A percentile compares a stretch with the other conserved stretches of the same genome.
These are phyloP conservation scores for Scomber colias DNA, from an alignment of 2,113 vertebrate species.

Conservation along the genomic window DNA sequence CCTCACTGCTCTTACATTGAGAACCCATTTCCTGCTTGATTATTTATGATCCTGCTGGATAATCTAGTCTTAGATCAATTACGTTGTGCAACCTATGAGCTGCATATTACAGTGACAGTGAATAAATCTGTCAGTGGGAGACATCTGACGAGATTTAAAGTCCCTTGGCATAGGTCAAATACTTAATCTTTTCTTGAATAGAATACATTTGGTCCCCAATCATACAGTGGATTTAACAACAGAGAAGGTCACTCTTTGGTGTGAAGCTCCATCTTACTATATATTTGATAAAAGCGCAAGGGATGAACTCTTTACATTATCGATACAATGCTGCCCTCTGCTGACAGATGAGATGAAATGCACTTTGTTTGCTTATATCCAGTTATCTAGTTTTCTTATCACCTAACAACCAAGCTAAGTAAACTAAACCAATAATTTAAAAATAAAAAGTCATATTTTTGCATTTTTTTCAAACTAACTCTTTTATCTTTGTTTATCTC, in stretches of 20 bases:
- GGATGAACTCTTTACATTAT: neutral
- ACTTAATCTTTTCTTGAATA: constrained; percentile 13
- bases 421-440: neutral
- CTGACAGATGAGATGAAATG: constrained; percentile 22
- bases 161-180: constrained; percentile 14
- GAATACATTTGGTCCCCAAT: neutral
- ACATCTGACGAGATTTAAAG: constrained; percentile 33
- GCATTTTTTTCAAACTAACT: too few relatives aligned
- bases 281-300: neutral
- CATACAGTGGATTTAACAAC: constrained; percentile 13
- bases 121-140: constrained; percentile 36
- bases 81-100: constrained; percentile 37
- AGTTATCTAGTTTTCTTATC: neutral
- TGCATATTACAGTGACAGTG: constrained; percentile 39
- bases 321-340: constrained; percentile 64
- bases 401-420: neutral
- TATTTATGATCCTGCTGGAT: constrained; percentile 59
- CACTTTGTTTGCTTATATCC: neutral
- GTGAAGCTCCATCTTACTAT: neutral
- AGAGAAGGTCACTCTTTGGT: neutral
- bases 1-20: constrained; percentile 41
- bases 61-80: constrained; percentile 61
- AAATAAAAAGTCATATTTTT: too few relatives aligned
- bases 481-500: neutral
- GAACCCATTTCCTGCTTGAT: constrained; percentile 66